Evolutionary conservation across 2,113 vertebrate species (phyloP).

Genomic region (Hypocryptadius cinnamomeus): DNA sequence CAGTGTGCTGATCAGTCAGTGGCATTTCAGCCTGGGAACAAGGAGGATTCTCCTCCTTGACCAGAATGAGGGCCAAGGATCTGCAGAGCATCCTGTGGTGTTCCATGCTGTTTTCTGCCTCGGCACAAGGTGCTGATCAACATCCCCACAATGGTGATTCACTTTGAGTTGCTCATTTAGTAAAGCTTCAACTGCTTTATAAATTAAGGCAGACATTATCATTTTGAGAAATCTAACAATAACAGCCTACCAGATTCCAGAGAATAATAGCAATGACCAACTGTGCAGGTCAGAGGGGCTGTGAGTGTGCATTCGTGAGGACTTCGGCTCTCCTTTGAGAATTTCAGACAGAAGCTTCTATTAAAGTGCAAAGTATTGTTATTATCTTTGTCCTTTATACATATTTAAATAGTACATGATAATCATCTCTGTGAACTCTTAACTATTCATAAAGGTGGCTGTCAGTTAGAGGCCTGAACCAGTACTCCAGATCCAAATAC

Average conservation of each 20-base stretch:
- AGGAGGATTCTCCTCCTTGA: background rate
- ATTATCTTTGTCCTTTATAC: conserved; percentile 69
- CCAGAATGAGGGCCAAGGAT: fast-evolving
- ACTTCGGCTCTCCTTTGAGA: conserved; percentile 24
- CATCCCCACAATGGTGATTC: background rate
- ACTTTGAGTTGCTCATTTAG: background rate
- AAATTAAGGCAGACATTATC: background rate
- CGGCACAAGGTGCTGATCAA: fast-evolving
- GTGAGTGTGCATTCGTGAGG: conserved; percentile 9
- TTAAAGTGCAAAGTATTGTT: conserved; percentile 67
- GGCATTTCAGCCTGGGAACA: background rate
- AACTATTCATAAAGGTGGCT: conserved; percentile 69
- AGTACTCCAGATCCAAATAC: conserved; percentile 36
- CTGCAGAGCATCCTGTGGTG: background rate
- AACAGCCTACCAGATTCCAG: background rate
- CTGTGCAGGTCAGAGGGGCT: conserved; percentile 44
- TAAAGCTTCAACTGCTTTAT: background rate
- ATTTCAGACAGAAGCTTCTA: conserved; percentile 56
- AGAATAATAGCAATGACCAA: conserved; percentile 22
- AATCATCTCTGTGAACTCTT: conserved; percentile 68
- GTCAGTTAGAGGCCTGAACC: conserved; percentile 58
- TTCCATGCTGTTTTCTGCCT: background rate
- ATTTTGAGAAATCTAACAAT: background rate
- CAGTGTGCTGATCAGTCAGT: background rate
- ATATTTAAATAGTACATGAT: conserved; percentile 71